Evolutionary conservation across 2,888 invertebrate species (phyloP).

Genomic region (Meteorus cinctellus): DNA sequence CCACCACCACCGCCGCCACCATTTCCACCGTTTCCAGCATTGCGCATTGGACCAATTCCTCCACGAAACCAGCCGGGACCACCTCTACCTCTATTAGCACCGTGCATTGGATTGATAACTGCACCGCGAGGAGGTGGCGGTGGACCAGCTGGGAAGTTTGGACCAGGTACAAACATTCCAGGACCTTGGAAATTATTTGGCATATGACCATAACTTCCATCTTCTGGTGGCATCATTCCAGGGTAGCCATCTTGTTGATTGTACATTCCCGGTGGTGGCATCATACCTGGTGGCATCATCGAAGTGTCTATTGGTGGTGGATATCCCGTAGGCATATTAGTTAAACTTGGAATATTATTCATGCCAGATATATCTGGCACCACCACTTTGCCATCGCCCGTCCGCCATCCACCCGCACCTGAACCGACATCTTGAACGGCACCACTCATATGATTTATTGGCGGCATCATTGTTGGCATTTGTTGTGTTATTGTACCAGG

Average conservation of each 20-base stretch:
- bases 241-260: conserved; percentile 67
- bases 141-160: conserved; percentile 65
- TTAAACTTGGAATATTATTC: conserved; percentile 62
- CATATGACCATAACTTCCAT: conserved; percentile 62
- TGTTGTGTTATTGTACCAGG: conserved; percentile 49
- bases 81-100: conserved; percentile 66
- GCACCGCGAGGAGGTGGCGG: conserved; percentile 48
- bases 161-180: conserved; percentile 59
- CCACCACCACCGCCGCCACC: conserved; percentile 74
- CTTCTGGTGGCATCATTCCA: conserved; percentile 66
- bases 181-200: conserved; percentile 62
- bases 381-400: conserved; percentile 75
- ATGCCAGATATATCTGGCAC: conserved; percentile 64
- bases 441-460: conserved; percentile 72
- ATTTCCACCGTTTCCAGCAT: conserved; percentile 63
- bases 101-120: conserved; percentile 57
- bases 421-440: conserved; percentile 63
- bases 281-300: conserved; percentile 72
- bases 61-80: conserved; percentile 72
- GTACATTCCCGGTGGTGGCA: conserved; percentile 70
- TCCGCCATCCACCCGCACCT: conserved; percentile 74
- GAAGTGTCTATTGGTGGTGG: conserved; percentile 70
- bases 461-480: conserved; percentile 60
- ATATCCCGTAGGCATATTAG: conserved; percentile 60
- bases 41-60: conserved; percentile 63